Base-by-base conservation (phyloP, 2,113 vertebrate species). In the Nyctereutes procyonoides region DNA sequence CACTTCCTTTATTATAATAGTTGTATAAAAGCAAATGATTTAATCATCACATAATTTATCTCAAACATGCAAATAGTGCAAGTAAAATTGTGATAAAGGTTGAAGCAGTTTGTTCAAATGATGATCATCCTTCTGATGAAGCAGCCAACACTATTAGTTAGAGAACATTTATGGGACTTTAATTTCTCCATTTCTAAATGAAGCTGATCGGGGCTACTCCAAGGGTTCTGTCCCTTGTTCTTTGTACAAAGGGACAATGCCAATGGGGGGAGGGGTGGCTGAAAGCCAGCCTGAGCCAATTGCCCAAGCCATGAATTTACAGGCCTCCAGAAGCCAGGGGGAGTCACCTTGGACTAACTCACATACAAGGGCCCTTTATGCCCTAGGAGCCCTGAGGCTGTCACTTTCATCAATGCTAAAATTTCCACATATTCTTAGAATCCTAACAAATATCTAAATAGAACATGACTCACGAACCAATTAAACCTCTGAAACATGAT, bases 31-130 rank as follows among this genome's bases (percentile, higher is more conserved):
- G 48, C 16, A 65, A 67, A 48, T 83, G 67, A 87, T 30, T 87
- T 77, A 80, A 76, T 56, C 51, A 10, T 48, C 55, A 53, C 4
- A 30, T 87, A 69, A 71, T 69, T 32, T 26, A 30, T 38, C 22
- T 65, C 12, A 53, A 56, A 58, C 62, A 96, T 71, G 28, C 77
- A 93, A 82, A 89, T 20, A 55, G 38, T 83, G 16, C 71, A 97
- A 83, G 85, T 63, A 88, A 85, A 94, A 81, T 22, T 62, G 63
- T 17, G 19, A 53, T n/a, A 56, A 30, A 30, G 26, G 13, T 28
- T 92, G 80, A 56, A 74, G 35, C 14, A 60, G 56, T 91, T 65
- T 83, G 48, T 35, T 67, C n/a, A 80, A 88, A 82, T 65, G 35
- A 43, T 56, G 58, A 55, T 65, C 32, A 84, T 60, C 28, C 1